Evolutionary conservation across 2,797 vertebrate genomes (phyloP), one percentile per base, ranked within the genome.

Genomic region (Liasis olivaceus): DNA sequence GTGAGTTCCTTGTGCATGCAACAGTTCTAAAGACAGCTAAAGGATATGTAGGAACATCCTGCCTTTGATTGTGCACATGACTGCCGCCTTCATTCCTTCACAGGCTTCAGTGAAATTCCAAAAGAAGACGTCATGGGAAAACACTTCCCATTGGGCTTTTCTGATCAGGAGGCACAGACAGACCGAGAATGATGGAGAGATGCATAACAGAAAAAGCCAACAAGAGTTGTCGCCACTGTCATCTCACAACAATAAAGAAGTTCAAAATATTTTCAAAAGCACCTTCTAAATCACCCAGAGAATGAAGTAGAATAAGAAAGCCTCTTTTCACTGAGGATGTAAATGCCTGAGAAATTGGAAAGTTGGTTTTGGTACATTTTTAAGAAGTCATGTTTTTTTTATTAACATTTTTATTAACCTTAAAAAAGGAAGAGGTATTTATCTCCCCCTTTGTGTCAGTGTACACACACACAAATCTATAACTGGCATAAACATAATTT

Each of bases 401-500:
- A 54, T 54, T 54, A 54, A 54, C 51, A 88, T 24, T 95, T 93
- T 51, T 92, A 81, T 54, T 89, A 95, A 91, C 28, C 88, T 15
- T 84, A n/a, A 93, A 59, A 94, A 93, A 88, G 42, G 90, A 95
- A 88, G 12, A 93, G 51, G 66, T 91, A 69, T 28, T 85, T 36
- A 0, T 51, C 81, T 31, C 22, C 1, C 60, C 56, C 60, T 58
- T 72, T 89, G 72, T 72, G 77, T 72, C 15, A 42, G 1, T 92
- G 28, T 7, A 20, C n/a, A 36, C n/a, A 69, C 15, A 31, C 0
- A 87, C 4, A 95, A 94, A 96, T 94, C 90, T 72, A 59, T 54
- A 94, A 89, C 63, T 81, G 90, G 93, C 91, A 93, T 94, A 96
- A 96, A 90, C 69, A 95, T 94, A 90, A 87, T 90, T 93, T 89